Evolutionary conservation across 1,140 invertebrate genomes (phyloP).

Genomic region (Psilanteris sp.): DNA sequence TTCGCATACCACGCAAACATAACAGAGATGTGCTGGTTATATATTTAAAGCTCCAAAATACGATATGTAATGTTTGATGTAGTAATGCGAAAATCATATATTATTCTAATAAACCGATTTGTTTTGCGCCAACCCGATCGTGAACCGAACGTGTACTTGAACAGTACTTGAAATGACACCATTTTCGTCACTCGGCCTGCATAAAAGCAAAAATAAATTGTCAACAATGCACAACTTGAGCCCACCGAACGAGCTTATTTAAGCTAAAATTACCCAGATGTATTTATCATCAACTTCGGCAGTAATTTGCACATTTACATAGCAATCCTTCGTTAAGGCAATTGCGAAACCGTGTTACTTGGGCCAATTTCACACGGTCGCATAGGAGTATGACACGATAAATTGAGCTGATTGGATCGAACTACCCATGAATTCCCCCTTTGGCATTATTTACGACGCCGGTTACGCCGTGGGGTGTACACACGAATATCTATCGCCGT

Average conservation of each 20-base stretch:
- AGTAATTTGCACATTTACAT: slow-evolving; percentile 59
- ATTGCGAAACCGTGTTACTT: slow-evolving; percentile 59
- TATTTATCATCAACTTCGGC: slow-evolving; percentile 39
- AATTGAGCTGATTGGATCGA: slow-evolving; percentile 64
- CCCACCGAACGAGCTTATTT: no score
- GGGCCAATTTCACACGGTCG: slow-evolving; percentile 57
- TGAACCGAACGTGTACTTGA: no score
- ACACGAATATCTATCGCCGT: slow-evolving; percentile 56
- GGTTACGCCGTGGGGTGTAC: slow-evolving; percentile 58
- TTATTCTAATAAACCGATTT: no score
- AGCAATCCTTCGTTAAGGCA: slow-evolving; percentile 53
- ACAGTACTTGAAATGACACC: no score
- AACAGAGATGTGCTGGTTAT: no score
- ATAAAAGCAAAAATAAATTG: neutral
- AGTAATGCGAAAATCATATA: no score
- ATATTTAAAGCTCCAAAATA: no score
- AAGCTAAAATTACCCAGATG: slow-evolving; percentile 31
- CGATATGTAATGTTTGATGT: no score
- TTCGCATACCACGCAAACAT: no score
- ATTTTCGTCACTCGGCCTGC: no score
- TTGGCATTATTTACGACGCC: slow-evolving; percentile 54
- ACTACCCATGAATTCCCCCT: slow-evolving; percentile 44
- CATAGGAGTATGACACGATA: slow-evolving; percentile 57
- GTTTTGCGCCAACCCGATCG: no score
- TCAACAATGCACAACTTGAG: neutral